These are phyloP conservation scores for Amblyopsis rosae DNA, from an alignment of 2,113 vertebrate species.

Conservation along the genomic window DNA sequence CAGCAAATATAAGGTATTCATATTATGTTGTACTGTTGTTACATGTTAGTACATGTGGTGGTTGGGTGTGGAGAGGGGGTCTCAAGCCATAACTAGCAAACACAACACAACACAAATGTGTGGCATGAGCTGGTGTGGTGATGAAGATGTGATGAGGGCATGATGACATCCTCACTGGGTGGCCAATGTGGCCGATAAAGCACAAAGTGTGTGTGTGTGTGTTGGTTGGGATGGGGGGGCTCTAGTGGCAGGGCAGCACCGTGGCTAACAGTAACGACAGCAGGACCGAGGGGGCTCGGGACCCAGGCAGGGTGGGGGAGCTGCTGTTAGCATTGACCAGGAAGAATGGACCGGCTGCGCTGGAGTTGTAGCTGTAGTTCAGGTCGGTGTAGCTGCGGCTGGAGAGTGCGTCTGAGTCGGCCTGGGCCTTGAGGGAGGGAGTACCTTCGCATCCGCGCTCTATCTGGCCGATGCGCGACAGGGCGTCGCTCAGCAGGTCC, in stretches of 20 bases:
- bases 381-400: constrained; percentile 32
- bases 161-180: constrained; percentile 31
- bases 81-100: not conserved
- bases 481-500: constrained; percentile 91
- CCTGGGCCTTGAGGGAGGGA: constrained; percentile 56
- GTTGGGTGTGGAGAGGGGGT: not conserved
- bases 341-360: constrained; percentile 68
- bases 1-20: not conserved
- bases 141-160: not conserved
- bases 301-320: constrained; percentile 50
- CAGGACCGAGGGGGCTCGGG: constrained; percentile 46
- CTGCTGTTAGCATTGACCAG: constrained; percentile 75
- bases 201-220: not conserved
- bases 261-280: constrained; percentile 58
- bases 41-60: not conserved
- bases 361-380: constrained; percentile 55
- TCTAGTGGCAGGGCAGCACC: constrained; percentile 46
- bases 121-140: constrained; percentile 3
- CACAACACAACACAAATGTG: not conserved
- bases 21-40: not conserved
- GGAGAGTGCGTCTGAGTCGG: constrained; percentile 48
- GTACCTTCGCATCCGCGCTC: constrained; percentile 99
- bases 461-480: constrained; percentile 96
- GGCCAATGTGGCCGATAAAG: constrained; percentile 71
- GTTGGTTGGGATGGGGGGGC: constrained; percentile 11